Evolutionary conservation across 2,888 invertebrate genomes (phyloP).

Genomic region (Spisula subtruncata): DNA sequence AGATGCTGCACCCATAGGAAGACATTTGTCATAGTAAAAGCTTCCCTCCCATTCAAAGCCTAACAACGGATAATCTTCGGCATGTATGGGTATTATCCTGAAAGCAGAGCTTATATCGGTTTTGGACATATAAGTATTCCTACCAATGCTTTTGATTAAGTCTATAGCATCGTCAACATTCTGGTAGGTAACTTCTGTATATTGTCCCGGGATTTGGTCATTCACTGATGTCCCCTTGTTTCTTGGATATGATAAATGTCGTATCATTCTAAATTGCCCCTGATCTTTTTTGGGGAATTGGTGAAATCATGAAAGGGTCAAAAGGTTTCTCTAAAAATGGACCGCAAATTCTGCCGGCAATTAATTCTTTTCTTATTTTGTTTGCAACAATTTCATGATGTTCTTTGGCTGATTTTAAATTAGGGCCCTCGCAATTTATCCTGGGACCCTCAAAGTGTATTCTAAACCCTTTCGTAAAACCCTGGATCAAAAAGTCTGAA

Average conservation of each 20-base stretch:
- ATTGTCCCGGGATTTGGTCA: background rate
- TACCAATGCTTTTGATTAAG: no score
- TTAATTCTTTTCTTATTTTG: constrained; percentile 48
- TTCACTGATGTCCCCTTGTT: no score
- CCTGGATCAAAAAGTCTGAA: background rate
- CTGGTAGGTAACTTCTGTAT: constrained; percentile 37
- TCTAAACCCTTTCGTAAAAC: constrained; percentile 31
- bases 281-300: constrained; percentile 39
- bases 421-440: background rate
- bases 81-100: constrained; percentile 22
- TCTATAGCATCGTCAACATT: constrained; percentile 17
- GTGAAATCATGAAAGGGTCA: constrained; percentile 20
- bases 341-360: constrained; percentile 42
- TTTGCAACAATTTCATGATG: constrained; percentile 26
- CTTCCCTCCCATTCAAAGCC: constrained; percentile 20
- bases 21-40: constrained; percentile 30
- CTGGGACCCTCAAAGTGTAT: constrained; percentile 7
- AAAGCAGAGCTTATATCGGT: constrained; percentile 37
- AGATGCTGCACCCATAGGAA: constrained; percentile 29
- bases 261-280: constrained; percentile 53
- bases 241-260: constrained; percentile 61
- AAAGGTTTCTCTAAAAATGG: no score
- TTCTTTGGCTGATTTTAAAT: constrained; percentile 49
- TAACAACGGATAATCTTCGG: constrained; percentile 35
- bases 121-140: constrained; percentile 28